A percentile compares a stretch with the other conserved stretches of the same genome.
phyloP scores from a whole-genome alignment of 2,888 invertebrate genomes.

The Drosophila nigricruria region DNA sequence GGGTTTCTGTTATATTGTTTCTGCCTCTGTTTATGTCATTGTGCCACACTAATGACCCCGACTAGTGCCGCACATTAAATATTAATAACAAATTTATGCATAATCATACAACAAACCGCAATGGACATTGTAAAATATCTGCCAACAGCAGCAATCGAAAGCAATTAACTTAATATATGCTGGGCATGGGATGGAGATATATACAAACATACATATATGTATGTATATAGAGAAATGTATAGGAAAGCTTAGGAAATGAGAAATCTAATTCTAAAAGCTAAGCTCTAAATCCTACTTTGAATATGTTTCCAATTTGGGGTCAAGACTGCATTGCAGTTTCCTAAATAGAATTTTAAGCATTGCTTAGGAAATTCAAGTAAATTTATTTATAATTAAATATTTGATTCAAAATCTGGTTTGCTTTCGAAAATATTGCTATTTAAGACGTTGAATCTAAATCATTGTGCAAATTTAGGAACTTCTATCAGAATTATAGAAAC shows the following conservation, averaged over 20 bases:
- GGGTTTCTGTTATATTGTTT: neutral
- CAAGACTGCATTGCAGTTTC: neutral
- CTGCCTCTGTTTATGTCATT: slow-evolving; percentile 6
- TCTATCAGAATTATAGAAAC: too few species aligned
- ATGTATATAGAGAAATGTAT: neutral
- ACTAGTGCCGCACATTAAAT: slow-evolving; percentile 53
- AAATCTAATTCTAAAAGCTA: neutral
- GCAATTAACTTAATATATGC: slow-evolving; percentile 6
- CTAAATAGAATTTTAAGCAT: too few species aligned
- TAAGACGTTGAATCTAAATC: neutral
- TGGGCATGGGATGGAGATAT: neutral
- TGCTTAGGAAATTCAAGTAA: too few species aligned
- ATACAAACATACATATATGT: neutral
- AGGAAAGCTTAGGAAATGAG: too few species aligned
- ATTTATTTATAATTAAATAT: too few species aligned
- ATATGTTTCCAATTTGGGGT: neutral
- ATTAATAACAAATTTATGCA: slow-evolving; percentile 64
- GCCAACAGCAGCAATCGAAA: slow-evolving; percentile 1
- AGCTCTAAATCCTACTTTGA: neutral
- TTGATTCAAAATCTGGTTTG: too few species aligned
- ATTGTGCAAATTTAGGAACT: neutral
- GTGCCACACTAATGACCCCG: slow-evolving; percentile 16
- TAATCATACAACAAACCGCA: slow-evolving; percentile 48
- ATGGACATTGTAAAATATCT: neutral
- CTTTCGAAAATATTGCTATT: too few species aligned